Base-by-base conservation (phyloP, 2,888 invertebrate species). In the Mythimna vitellina region DNA sequence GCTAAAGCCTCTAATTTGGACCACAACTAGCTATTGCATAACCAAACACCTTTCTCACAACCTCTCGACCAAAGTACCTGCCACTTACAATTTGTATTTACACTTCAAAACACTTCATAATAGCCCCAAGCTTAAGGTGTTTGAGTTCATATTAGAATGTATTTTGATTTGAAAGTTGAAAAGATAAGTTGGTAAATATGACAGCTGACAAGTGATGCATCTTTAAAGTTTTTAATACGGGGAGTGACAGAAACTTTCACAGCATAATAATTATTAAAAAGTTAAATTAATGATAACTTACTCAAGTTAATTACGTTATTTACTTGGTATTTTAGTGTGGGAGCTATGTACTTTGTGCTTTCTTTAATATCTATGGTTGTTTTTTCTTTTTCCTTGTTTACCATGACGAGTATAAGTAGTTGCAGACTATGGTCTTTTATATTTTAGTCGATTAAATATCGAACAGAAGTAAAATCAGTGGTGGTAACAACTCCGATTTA, bases 41-140 rank as follows among this genome's bases (percentile, higher is more conserved):
- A 93, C 64, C 58, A 46, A 69, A 78, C 79, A 91, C 92, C 92
- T 93, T 93, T 93, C 93, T 88, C 92, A 93, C 86, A 92, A 93
- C 93, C 93, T 93, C 92, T 90, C 83, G 84, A 90, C 89, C 86
- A 72, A 77, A 87, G 78, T 87, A 88, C 87, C 84, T 78, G 82
- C 60, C 81, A 81, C 84, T 83, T 71, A 69, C 78, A 76, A 80
- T 56, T 42, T 75, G 51, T 42, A 64, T 65, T 77, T 70, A 69
- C 73, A 61, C 0, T 62, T 32, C 61, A 65, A 63, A 51, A 56
- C n/a, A 4, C 20, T 32, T 35, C 20, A 65, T 9, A 64, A 66
- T 25, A 46, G 9, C 42, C 53, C 57, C 75, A 68, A 1, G 1
- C 0, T 5, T 0, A 1, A 3, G 0, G 1, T 0, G 0, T 10